Evolutionary conservation across 2,888 invertebrate species (phyloP).

Genomic region (Myathropa florea): DNA sequence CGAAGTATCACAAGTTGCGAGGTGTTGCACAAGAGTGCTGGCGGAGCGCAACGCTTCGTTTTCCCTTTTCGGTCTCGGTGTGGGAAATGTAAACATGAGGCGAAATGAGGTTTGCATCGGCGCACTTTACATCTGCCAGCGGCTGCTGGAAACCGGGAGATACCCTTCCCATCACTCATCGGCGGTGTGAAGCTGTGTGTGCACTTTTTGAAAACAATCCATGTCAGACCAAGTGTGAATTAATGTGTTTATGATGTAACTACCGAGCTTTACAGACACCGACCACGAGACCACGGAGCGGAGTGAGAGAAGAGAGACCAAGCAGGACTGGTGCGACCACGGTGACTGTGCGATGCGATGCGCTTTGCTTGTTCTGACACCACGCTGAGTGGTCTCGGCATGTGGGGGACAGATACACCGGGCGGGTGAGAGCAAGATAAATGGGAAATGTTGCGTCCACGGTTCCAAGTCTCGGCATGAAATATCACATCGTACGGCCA

Average conservation of each 20-base stretch:
- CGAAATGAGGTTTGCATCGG: conserved; percentile 32
- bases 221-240: conserved; percentile 63
- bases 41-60: conserved; percentile 74
- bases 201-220: conserved; percentile 36
- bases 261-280: conserved; percentile 42
- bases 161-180: conserved; percentile 49
- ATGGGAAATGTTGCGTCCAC: too few species aligned
- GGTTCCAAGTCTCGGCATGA: background rate
- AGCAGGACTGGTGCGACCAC: background rate
- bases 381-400: conserved; percentile 3
- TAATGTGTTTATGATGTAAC: conserved; percentile 66
- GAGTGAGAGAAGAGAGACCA: background rate
- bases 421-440: background rate
- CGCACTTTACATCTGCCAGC: conserved; percentile 51
- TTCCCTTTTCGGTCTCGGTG: conserved; percentile 73
- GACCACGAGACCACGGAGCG: background rate
- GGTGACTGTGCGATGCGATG: conserved; percentile 1
- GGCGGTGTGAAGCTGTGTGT: background rate
- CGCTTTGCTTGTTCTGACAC: conserved; percentile 52
- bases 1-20: conserved; percentile 33
- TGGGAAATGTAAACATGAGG: conserved; percentile 64
- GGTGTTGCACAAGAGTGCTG: conserved; percentile 69
- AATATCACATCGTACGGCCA: background rate
- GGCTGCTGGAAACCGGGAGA: conserved; percentile 1
- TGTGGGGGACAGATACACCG: background rate